Percentiles rank a stretch among this genome's conserved stretches.
Conservation (phyloP, 2,888 invertebrate genomes). For the Lomographa bimaculata region DNA sequence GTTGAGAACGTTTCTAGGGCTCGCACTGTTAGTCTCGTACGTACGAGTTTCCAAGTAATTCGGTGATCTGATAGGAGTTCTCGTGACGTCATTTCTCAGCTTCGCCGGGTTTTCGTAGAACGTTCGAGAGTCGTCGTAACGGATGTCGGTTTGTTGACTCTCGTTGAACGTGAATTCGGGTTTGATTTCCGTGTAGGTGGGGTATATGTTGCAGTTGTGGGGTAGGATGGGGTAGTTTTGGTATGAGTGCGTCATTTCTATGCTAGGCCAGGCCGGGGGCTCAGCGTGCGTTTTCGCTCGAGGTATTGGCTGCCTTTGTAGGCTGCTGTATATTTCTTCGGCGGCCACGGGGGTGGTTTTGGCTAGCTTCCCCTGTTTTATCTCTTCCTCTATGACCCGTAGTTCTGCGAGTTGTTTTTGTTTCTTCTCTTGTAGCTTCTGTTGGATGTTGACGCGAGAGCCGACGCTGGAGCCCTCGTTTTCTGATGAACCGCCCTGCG, state of each 20-base stretch:
- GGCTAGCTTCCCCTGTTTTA: constrained; percentile 91
- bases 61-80: constrained; percentile 58
- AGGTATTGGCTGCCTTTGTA: constrained; percentile 87
- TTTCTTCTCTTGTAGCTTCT: constrained; percentile 94
- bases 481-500: constrained; percentile 87
- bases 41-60: constrained; percentile 63
- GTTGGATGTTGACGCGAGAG: constrained; percentile 92
- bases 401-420: constrained; percentile 93
- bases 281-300: constrained; percentile 86
- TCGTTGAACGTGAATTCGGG: constrained; percentile 56
- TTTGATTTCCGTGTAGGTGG: constrained; percentile 73
- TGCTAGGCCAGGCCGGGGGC: constrained; percentile 78
- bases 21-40: constrained; percentile 61
- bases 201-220: constrained; percentile 66
- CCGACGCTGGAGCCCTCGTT: constrained; percentile 90
- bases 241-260: constrained; percentile 73
- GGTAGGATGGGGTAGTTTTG: constrained; percentile 73
- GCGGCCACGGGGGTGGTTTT: constrained; percentile 79
- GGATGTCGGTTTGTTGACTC: constrained; percentile 48
- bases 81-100: constrained; percentile 48
- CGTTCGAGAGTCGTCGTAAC: constrained; percentile 59
- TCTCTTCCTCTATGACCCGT: constrained; percentile 91
- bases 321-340: constrained; percentile 81
- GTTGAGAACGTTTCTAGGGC: constrained; percentile 65
- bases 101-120: constrained; percentile 70